Percentiles rank a stretch among this genome's conserved stretches.
phyloP scores from a whole-genome alignment of 2,797 vertebrate genomes.

The Mus caroli region DNA sequence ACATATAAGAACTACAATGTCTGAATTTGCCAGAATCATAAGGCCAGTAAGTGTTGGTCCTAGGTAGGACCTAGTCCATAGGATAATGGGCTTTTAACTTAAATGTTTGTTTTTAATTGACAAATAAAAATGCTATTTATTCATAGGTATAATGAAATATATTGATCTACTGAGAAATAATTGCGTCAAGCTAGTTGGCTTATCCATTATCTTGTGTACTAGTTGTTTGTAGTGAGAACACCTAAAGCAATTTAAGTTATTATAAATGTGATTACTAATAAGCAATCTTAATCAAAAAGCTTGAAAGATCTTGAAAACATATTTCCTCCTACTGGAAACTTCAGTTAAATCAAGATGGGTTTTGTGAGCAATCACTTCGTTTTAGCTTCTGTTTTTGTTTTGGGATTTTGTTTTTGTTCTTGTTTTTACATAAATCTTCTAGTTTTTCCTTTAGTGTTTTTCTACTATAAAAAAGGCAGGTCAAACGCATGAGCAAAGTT shows the following conservation, averaged over 20 bases:
- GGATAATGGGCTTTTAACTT: background rate
- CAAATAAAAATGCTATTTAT: background rate
- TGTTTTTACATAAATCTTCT: conserved; percentile 6
- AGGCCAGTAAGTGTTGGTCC: conserved; percentile 32
- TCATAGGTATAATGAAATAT: background rate
- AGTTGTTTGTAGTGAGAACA: background rate
- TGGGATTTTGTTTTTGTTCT: background rate
- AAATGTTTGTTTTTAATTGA: background rate
- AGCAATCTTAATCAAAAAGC: background rate
- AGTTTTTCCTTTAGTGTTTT: conserved; percentile 19
- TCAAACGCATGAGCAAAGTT: background rate
- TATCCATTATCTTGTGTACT: background rate
- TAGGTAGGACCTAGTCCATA: background rate
- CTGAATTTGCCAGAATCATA: background rate
- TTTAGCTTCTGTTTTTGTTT: background rate
- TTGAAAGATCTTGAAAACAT: background rate
- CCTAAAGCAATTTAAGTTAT: background rate
- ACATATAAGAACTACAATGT: background rate
- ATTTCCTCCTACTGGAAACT: background rate
- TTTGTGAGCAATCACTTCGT: background rate
- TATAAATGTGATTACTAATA: background rate
- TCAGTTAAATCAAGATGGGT: background rate
- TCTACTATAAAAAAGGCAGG: background rate
- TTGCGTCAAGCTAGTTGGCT: background rate
- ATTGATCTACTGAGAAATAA: background rate